phyloP scores from a whole-genome alignment of 1,140 invertebrate species.

The Caerostris extrusa region DNA sequence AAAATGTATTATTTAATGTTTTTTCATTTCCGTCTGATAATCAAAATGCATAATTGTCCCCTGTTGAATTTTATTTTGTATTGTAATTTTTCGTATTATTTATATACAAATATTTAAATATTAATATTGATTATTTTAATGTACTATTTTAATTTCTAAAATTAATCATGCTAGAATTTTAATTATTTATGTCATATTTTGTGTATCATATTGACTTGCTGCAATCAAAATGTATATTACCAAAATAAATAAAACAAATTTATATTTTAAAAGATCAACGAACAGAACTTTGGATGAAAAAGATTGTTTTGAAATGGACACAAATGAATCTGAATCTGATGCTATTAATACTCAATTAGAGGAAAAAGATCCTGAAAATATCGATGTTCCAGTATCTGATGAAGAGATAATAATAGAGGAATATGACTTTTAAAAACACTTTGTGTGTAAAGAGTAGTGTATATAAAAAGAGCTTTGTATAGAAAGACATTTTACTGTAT shows the following conservation, averaged over 20 bases:
- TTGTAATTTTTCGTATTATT: background rate
- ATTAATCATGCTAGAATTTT: background rate
- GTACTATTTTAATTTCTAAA: background rate
- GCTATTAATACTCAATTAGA: background rate
- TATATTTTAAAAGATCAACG: background rate
- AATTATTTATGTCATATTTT: background rate
- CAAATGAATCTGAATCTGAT: background rate
- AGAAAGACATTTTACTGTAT: too few species aligned
- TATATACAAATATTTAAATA: background rate
- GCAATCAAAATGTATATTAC: background rate
- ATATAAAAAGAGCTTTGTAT: too few species aligned
- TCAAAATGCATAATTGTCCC: too few species aligned
- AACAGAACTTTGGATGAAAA: slow-evolving; percentile 25
- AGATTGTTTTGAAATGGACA: slow-evolving; percentile 38
- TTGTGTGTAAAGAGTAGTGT: background rate
- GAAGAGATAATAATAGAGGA: slow-evolving; percentile 59
- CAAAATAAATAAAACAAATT: background rate
- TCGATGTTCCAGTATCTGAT: background rate
- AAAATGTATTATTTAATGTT: too few species aligned
- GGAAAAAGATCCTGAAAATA: background rate
- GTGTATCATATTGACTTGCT: background rate
- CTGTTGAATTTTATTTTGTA: background rate
- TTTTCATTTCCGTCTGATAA: too few species aligned
- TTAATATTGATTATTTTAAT: background rate
- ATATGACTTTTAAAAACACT: slow-evolving; percentile 39